Evolutionary conservation across 2,888 invertebrate species (phyloP).

Genomic region (Psococerastis gibbosa): DNA sequence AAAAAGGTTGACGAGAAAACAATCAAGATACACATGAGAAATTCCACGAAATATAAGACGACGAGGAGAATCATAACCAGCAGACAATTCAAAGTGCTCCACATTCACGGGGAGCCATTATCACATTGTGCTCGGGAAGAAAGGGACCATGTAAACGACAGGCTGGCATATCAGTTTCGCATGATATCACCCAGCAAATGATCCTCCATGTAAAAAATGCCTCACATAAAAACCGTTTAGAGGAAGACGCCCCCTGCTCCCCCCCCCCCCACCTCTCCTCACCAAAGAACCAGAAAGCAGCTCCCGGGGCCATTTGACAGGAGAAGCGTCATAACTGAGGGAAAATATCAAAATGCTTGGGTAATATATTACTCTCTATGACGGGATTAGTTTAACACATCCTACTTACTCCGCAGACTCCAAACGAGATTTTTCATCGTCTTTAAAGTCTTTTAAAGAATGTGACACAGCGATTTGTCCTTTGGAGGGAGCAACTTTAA

Average conservation of each 20-base stretch:
- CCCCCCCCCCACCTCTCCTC: slow-evolving; percentile 1
- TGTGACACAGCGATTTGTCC: too few species aligned
- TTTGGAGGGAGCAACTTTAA: too few species aligned
- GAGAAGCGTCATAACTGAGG: not conserved
- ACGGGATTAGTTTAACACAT: not conserved
- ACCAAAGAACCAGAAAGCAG: not conserved
- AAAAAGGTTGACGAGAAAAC: too few species aligned
- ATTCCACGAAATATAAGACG: too few species aligned
- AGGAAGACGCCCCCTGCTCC: slow-evolving; percentile 13
- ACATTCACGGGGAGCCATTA: too few species aligned
- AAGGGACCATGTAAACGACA: slow-evolving; percentile 7
- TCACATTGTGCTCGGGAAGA: slow-evolving; percentile 6
- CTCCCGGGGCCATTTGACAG: not conserved
- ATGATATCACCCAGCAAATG: not conserved
- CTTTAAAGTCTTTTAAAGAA: too few species aligned
- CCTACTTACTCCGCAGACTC: too few species aligned
- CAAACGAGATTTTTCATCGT: too few species aligned
- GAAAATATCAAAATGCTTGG: not conserved
- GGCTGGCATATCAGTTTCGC: slow-evolving; percentile 10
- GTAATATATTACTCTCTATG: not conserved
- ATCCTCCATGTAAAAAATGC: slow-evolving; percentile 19
- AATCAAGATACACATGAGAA: too few species aligned
- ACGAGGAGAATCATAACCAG: too few species aligned
- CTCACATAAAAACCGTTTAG: slow-evolving; percentile 14
- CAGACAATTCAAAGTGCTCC: too few species aligned